phyloP scores from a whole-genome alignment of 2,888 invertebrate species.

The Gastrophysa polygoni region DNA sequence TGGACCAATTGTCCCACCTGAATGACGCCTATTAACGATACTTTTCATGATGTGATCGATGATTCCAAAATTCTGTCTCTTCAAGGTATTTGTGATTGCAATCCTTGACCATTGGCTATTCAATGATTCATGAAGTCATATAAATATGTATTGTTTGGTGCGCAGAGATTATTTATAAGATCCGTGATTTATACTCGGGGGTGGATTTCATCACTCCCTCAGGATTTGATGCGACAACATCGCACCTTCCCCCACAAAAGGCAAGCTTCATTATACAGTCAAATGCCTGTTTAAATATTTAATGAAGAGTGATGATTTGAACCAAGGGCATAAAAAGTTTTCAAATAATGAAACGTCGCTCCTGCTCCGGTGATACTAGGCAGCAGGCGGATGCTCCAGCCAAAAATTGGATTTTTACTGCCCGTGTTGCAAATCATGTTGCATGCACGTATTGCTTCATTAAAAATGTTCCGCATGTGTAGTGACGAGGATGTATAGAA shows the following conservation, averaged over 20 bases:
- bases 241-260: constrained; percentile 49
- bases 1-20: no score
- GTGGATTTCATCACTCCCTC: constrained; percentile 49
- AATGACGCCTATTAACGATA: no score
- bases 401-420: constrained; percentile 3
- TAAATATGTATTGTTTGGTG: not conserved
- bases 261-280: constrained; percentile 57
- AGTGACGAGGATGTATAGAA: no score
- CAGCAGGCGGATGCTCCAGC: not conserved
- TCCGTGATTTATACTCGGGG: constrained; percentile 46
- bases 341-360: constrained; percentile 21
- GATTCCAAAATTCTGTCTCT: no score
- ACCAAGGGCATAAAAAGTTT: constrained; percentile 29
- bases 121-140: constrained; percentile 21
- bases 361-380: constrained; percentile 13
- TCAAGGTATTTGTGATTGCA: no score
- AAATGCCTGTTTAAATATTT: constrained; percentile 58
- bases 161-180: constrained; percentile 31
- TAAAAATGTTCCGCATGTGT: no score
- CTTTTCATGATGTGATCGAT: no score
- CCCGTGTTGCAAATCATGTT: not conserved
- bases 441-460: no score
- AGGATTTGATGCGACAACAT: constrained; percentile 43
- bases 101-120: constrained; percentile 21
- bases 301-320: constrained; percentile 57